Conservation (phyloP, 1,140 invertebrate species). For the Aculops lycopersici region DNA sequence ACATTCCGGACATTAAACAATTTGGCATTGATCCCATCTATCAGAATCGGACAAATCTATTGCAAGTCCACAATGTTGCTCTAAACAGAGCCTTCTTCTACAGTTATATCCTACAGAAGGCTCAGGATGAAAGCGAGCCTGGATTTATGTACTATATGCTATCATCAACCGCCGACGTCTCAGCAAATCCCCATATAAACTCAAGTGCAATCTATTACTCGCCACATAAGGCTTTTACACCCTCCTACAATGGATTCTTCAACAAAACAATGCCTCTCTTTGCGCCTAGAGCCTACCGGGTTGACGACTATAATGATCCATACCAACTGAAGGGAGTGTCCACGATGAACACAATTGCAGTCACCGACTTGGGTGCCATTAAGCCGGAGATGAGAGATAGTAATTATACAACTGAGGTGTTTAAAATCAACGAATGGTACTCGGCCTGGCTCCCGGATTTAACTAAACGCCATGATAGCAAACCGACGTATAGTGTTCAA, state of each 20-base stretch:
- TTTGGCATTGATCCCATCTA: constrained; percentile 78
- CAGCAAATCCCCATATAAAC: constrained; percentile 64
- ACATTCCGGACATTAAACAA: constrained; percentile 71
- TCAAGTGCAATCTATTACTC: constrained; percentile 74
- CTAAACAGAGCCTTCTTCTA: constrained; percentile 72
- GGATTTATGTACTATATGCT: constrained; percentile 95
- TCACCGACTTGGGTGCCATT: constrained; percentile 41
- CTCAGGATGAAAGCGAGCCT: constrained; percentile 61
- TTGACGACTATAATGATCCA: constrained; percentile 74
- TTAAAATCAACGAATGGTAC: constrained; percentile 72
- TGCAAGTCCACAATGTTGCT: constrained; percentile 83
- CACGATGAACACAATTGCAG: constrained; percentile 39
- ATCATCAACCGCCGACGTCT: constrained; percentile 71
- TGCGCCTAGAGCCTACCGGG: constrained; percentile 48
- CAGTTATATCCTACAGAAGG: constrained; percentile 63
- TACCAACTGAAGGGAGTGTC: constrained; percentile 65
- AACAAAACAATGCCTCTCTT: constrained; percentile 83
- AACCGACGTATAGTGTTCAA: constrained; percentile 38
- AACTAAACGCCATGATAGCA: constrained; percentile 44
- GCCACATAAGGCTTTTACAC: constrained; percentile 67
- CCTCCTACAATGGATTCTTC: constrained; percentile 76
- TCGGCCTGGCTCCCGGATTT: constrained; percentile 49
- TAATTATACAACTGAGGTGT: constrained; percentile 65
- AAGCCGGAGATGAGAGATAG: constrained; percentile 31
- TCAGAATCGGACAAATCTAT: constrained; percentile 59